These are phyloP conservation scores for Elysia crispata DNA, from an alignment of 2,888 invertebrate species.

Conservation along the genomic window DNA sequence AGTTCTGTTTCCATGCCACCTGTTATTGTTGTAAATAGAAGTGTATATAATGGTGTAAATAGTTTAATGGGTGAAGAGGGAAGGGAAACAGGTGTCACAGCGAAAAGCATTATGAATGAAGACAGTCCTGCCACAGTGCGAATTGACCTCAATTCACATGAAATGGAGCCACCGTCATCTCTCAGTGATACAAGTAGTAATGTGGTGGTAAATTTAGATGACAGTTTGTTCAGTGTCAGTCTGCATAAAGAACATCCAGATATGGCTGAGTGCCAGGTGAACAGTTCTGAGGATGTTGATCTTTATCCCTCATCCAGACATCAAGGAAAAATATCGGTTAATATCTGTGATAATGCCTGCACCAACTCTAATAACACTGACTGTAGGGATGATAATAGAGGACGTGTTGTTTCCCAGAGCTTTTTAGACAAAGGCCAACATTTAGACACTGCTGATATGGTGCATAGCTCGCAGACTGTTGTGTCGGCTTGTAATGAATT, in stretches of 20 bases:
- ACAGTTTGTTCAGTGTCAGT: slow-evolving; percentile 31
- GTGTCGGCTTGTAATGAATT: too few relatives aligned
- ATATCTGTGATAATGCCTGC: slow-evolving; percentile 47
- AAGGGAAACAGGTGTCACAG: slow-evolving; percentile 42
- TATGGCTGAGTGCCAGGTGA: slow-evolving; percentile 50
- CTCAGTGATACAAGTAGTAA: slow-evolving; percentile 21
- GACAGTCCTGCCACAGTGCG: slow-evolving; percentile 47
- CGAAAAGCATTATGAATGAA: slow-evolving; percentile 46
- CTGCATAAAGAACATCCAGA: neutral
- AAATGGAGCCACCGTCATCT: slow-evolving; percentile 42
- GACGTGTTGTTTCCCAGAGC: too few relatives aligned
- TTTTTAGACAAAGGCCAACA: too few relatives aligned
- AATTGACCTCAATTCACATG: slow-evolving; percentile 48
- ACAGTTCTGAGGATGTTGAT: slow-evolving; percentile 51
- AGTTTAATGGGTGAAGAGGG: slow-evolving; percentile 42
- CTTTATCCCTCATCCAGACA: slow-evolving; percentile 21
- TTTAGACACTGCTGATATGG: too few relatives aligned
- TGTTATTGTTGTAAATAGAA: slow-evolving; percentile 42
- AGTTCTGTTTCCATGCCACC: slow-evolving; percentile 40
- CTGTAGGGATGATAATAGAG: too few relatives aligned
- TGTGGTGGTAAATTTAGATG: slow-evolving; percentile 33
- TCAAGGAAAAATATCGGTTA: slow-evolving; percentile 5
- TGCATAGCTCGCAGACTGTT: too few relatives aligned
- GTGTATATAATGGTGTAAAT: slow-evolving; percentile 49
- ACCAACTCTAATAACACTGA: slow-evolving; percentile 21